These are phyloP conservation scores for Eupithecia vulgata DNA, from an alignment of 2,888 invertebrate genomes.

Conservation along the genomic window DNA sequence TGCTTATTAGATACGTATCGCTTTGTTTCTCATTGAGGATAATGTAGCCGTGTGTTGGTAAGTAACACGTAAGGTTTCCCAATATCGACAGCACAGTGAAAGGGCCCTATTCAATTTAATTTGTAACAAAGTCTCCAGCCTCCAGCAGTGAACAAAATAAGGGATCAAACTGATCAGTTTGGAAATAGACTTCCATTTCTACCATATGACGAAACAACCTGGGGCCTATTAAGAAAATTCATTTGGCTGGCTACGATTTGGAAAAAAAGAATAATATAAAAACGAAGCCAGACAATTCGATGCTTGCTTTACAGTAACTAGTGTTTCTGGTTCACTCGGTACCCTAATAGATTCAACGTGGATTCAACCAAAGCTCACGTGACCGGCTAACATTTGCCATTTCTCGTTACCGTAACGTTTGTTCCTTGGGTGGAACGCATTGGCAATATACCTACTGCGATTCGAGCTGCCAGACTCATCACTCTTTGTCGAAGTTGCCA, in stretches of 20 bases:
- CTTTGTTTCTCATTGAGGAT: slow-evolving; percentile 27
- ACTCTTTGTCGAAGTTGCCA: slow-evolving; percentile 61
- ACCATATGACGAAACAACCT: too few relatives aligned
- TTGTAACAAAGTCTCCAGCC: neutral
- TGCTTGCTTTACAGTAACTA: neutral
- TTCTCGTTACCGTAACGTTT: slow-evolving; percentile 3
- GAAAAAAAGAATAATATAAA: neutral
- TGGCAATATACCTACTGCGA: slow-evolving; percentile 21
- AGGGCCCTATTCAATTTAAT: neutral
- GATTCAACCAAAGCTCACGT: slow-evolving; percentile 4
- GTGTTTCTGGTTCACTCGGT: neutral
- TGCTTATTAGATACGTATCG: slow-evolving; percentile 24
- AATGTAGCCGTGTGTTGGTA: slow-evolving; percentile 2
- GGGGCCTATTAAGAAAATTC: too few relatives aligned
- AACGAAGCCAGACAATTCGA: neutral
- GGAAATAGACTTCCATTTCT: neutral
- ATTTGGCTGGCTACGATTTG: too few relatives aligned
- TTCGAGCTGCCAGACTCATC: neutral
- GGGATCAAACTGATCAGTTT: neutral
- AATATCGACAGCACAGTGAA: slow-evolving; percentile 3
- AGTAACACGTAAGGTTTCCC: slow-evolving; percentile 4
- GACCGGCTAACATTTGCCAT: slow-evolving; percentile 6
- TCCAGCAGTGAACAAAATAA: neutral
- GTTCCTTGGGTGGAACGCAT: slow-evolving; percentile 5
- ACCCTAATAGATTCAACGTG: neutral